Base-by-base conservation (phyloP, 1,140 invertebrate species). In the Conopomorpha cramerella region DNA sequence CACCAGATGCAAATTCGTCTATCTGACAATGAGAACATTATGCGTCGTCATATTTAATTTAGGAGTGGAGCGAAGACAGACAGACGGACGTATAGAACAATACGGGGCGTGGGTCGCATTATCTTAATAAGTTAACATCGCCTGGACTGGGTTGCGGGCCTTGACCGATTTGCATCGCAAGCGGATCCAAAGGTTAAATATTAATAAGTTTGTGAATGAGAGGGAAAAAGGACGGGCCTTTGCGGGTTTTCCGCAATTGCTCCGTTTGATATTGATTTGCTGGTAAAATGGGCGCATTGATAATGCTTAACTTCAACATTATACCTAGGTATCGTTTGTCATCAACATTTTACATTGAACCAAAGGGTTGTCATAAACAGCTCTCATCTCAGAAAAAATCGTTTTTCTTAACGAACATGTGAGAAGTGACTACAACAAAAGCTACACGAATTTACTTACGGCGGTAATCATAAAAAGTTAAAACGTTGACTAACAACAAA, bases 41-140 rank as follows among this genome's bases (percentile, higher is more conserved):
- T n/a, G n/a, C n/a, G n/a, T n/a, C n/a, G 67, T 59, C 57, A 64
- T 65, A 61, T 67, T 65, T n/a, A n/a, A 66, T 57, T 58, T 65
- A 58, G 56, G 55, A 60, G 57, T 62, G 60, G 51, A 44, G 46
- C 49, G 45, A 39, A 38, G 46, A 57, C 55, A 56, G 61, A 67
- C 63, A 49, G 48, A 58, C 53, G 51, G 51, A 62, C 49, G 54
- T 49, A 60, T n/a, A n/a, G 62, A 71, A 71, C 66, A 71, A 71
- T 71, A 64, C 49, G 43, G 42, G 58, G 67, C 51, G 67, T 72
- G 62, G 67, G 66, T 44, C 34, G 57, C 47, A 62, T 66, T 71
- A 59, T 64, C 60, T 66, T 58, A 71, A 67, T 65, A 63, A 39
- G 41, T 44, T 47, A 48, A 46, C 48, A 52, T 58, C 50, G 52